A percentile compares a stretch with the other conserved stretches of the same genome.
phyloP scores from a whole-genome alignment of 2,888 invertebrate genomes.

The Pheosia tremula region DNA sequence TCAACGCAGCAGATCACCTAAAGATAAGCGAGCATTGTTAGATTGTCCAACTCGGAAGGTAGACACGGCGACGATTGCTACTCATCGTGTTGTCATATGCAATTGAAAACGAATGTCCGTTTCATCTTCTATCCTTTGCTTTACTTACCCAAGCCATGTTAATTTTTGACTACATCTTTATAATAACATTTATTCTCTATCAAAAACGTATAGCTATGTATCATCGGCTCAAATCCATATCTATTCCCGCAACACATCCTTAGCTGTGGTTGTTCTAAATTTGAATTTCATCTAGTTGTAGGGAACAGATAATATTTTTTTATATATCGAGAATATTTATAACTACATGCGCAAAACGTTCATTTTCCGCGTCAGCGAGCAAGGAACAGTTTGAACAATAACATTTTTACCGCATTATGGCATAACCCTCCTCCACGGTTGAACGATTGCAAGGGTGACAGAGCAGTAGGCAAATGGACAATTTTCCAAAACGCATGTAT shows the following conservation, averaged over 20 bases:
- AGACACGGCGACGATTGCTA: conserved; percentile 25
- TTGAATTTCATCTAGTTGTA: not conserved
- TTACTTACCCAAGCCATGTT: too few species aligned
- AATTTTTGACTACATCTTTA: too few species aligned
- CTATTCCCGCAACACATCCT: too few species aligned
- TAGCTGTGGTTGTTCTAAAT: too few species aligned
- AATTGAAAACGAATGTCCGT: not conserved
- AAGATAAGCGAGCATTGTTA: conserved; percentile 52
- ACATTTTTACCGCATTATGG: conserved; percentile 71
- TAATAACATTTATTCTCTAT: too few species aligned
- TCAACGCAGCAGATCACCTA: conserved; percentile 57
- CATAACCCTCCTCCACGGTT: conserved; percentile 64
- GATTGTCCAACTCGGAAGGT: conserved; percentile 31
- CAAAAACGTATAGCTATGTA: too few species aligned
- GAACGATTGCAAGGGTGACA: conserved; percentile 55
- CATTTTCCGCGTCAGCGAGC: conserved; percentile 65
- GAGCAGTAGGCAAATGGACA: conserved; percentile 52
- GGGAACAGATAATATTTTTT: conserved; percentile 29
- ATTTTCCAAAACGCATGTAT: conserved; percentile 46
- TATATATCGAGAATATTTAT: conserved; percentile 31
- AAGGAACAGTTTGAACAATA: conserved; percentile 66
- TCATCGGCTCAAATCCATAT: too few species aligned
- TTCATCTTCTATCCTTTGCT: not conserved
- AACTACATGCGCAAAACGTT: conserved; percentile 55
- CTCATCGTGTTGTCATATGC: conserved; percentile 13